phyloP scores from a whole-genome alignment of 2,113 vertebrate species.

The Pedionomus torquatus region DNA sequence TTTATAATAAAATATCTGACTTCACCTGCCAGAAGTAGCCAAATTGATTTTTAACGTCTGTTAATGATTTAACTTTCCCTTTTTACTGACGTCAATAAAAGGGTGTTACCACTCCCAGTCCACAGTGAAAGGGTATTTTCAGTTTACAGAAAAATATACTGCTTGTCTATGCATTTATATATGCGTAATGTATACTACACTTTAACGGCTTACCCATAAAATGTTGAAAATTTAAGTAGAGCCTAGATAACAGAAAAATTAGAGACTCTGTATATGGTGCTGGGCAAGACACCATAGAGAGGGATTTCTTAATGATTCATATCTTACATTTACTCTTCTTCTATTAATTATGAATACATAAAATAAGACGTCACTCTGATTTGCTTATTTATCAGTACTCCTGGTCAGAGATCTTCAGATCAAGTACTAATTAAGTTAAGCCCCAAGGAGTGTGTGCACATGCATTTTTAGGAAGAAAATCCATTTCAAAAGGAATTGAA shows the following conservation, averaged over 20 bases:
- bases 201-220: not conserved
- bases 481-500: not conserved
- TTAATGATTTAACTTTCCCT: constrained; percentile 66
- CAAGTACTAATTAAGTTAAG: not conserved
- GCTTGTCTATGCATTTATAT: not conserved
- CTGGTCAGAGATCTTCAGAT: not conserved
- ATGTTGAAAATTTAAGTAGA: not conserved
- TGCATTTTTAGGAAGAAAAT: not conserved
- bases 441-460: not conserved
- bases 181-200: rapidly evolving
- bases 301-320: not conserved
- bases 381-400: not conserved
- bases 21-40: constrained; percentile 56
- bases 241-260: not conserved
- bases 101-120: constrained; percentile 26
- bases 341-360: not conserved
- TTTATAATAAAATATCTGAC: constrained; percentile 56
- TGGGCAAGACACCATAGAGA: not conserved
- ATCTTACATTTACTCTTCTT: not conserved
- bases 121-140: not conserved
- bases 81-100: constrained; percentile 53
- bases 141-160: constrained; percentile 10
- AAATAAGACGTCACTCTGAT: not conserved
- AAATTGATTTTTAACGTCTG: constrained; percentile 50
- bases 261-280: not conserved